Base-by-base conservation (phyloP, 2,113 vertebrate species). In the Dromiciops gliroides region DNA sequence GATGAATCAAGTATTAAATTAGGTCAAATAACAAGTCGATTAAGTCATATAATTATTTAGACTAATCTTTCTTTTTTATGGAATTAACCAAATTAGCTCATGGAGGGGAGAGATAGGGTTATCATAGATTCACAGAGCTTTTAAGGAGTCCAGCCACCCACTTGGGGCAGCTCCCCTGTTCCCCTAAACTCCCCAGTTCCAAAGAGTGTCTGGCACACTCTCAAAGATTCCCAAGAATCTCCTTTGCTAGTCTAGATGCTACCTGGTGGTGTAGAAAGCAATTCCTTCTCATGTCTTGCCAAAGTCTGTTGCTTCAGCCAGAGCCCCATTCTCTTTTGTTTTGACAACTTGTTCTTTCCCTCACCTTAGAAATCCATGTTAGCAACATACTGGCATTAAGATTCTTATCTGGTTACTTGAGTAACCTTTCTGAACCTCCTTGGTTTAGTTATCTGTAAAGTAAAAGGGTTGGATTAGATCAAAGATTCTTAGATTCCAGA, bases 401-500 rank as follows among this genome's bases (percentile, higher is more conserved):
- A 83, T 83, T 19, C 6, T 83, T 83, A 83, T 83, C 67, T 83
- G 47, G 90, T 91, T 52, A 25, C 88, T 95, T 89, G n/a, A 83
- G 37, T 83, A 51, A 12, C 8, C 28, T 67, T 91, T 44, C 53
- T 14, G n/a, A 60, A 49, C 37, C 31, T 88, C 28, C 24, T 89
- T 83, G 1, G 31, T 90, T 95, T 97, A 75, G 67, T 95, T 4
- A 11, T 83, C 88, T 92, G 67, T 26, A 48, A 91, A 92, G 25
- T 51, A 50, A 91, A 25, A 93, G 31, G 12, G 28, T 47, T 51
- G 47, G 67, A 56, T 24, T 92, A 25, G 50, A 56, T 22, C 31
- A 75, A 52, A 10, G 10, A 31, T 89, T 89, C 92, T 60, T 90
- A 44, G 60, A 16, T 14, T 8, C 8, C 56, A 37, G 31, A 14